phyloP scores from a whole-genome alignment of 2,113 vertebrate genomes.

The Psephotus haematonotus region DNA sequence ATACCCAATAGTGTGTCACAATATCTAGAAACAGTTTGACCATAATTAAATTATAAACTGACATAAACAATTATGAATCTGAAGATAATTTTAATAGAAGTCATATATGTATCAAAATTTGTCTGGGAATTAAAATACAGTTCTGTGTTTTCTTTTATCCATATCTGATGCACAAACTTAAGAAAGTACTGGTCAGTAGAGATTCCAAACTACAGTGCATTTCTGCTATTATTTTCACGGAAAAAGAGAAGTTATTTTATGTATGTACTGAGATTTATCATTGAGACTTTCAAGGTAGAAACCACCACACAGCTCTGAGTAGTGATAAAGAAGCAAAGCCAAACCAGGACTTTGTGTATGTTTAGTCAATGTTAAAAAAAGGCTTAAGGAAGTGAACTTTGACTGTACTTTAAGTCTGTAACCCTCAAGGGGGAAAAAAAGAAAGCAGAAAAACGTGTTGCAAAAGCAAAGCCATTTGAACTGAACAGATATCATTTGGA shows the following conservation, averaged over 20 bases:
- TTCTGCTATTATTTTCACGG: not conserved
- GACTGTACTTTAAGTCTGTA: not conserved
- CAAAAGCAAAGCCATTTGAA: not conserved
- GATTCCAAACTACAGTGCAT: not conserved
- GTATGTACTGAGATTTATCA: not conserved
- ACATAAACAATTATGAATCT: not conserved
- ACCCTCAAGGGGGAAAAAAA: not conserved
- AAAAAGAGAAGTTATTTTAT: not conserved
- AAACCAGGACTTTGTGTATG: not conserved
- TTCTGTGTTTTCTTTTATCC: not conserved
- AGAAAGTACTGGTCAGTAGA: not conserved
- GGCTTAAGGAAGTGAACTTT: not conserved
- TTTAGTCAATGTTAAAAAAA: not conserved
- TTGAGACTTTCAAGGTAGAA: not conserved
- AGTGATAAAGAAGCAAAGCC: not conserved
- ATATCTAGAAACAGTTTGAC: not conserved
- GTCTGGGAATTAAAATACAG: not conserved
- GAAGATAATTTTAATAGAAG: not conserved
- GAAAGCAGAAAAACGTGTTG: not conserved
- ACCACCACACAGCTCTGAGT: not conserved
- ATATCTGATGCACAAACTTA: not conserved
- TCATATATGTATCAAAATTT: not conserved
- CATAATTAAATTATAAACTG: not conserved
- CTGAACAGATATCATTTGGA: not conserved
- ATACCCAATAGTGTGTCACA: not conserved